Conservation (phyloP, 2,888 invertebrate species). For the Cataglyphis cursor region DNA sequence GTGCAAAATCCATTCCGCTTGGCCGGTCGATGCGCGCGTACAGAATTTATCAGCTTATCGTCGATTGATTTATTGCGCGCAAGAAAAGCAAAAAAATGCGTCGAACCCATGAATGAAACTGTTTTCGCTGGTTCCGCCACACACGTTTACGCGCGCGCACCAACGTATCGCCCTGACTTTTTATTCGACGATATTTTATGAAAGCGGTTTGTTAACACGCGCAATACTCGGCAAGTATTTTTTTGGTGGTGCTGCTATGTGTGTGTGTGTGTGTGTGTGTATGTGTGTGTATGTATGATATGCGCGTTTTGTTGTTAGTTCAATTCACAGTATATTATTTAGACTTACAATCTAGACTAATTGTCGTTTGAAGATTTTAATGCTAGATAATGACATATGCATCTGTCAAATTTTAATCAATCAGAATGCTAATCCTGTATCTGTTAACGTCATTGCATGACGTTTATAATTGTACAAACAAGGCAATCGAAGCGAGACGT, state of each 20-base stretch:
- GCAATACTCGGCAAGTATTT: slow-evolving; percentile 37
- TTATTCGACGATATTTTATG: slow-evolving; percentile 69
- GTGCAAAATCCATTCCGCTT: slow-evolving; percentile 53
- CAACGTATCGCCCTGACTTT: slow-evolving; percentile 46
- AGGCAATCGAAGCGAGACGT: neutral
- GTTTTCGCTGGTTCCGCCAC: slow-evolving; percentile 63
- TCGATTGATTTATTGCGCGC: slow-evolving; percentile 58
- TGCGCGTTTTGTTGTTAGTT: slow-evolving; percentile 26
- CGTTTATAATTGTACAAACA: neutral
- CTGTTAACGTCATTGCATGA: neutral
- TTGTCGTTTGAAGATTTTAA: slow-evolving; percentile 1
- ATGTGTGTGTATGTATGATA: neutral
- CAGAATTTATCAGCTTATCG: slow-evolving; percentile 69
- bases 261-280: neutral
- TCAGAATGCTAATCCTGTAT: neutral
- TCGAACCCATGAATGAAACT: slow-evolving; percentile 71
- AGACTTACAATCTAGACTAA: neutral
- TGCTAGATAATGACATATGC: neutral
- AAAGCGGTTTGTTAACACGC: slow-evolving; percentile 74
- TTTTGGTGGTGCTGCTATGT: slow-evolving; percentile 11
- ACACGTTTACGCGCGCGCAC: slow-evolving; percentile 34
- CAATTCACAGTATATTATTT: neutral
- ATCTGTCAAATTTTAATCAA: slow-evolving; percentile 5
- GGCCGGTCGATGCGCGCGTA: slow-evolving; percentile 44
- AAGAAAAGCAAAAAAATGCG: slow-evolving; percentile 68